phyloP scores from a whole-genome alignment of 2,797 vertebrate species.

The Enteromius trimaculatus region DNA sequence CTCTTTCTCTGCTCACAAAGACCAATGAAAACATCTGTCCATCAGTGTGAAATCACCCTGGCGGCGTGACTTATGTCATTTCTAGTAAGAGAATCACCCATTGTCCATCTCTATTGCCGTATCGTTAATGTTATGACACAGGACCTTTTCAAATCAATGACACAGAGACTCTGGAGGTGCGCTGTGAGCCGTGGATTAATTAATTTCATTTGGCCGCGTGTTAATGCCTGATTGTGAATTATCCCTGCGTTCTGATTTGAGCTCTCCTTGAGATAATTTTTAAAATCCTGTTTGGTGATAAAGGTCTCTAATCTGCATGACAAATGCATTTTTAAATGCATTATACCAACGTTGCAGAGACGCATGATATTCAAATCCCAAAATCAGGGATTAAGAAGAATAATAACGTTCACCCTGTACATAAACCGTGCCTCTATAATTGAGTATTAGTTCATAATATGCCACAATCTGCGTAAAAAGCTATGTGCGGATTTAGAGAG shows the following conservation, averaged over 20 bases:
- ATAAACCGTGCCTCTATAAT: slow-evolving; percentile 18
- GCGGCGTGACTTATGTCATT: slow-evolving; percentile 56
- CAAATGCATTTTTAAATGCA: slow-evolving; percentile 63
- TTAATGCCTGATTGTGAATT: slow-evolving; percentile 12
- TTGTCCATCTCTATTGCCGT: background rate
- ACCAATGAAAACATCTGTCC: slow-evolving; percentile 58
- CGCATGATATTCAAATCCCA: slow-evolving; percentile 51
- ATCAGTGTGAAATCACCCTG: slow-evolving; percentile 67
- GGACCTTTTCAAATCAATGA: slow-evolving; percentile 16
- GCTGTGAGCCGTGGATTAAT: slow-evolving; percentile 20
- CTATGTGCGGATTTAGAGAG: slow-evolving; percentile 14
- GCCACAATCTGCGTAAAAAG: slow-evolving; percentile 24
- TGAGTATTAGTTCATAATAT: slow-evolving; percentile 28
- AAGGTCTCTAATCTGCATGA: slow-evolving; percentile 57
- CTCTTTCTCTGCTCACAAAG: slow-evolving; percentile 16
- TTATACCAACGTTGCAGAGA: slow-evolving; percentile 51
- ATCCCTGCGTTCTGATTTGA: slow-evolving; percentile 24
- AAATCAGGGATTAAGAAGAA: slow-evolving; percentile 51
- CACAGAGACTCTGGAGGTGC: slow-evolving; percentile 8
- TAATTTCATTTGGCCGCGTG: background rate
- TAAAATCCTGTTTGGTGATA: slow-evolving; percentile 47
- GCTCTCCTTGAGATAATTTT: slow-evolving; percentile 17
- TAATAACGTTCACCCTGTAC: background rate
- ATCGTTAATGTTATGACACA: background rate
- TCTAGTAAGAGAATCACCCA: slow-evolving; percentile 16